These are phyloP conservation scores for Lithobates sylvaticus DNA, from an alignment of 2,797 vertebrate genomes.

Conservation along the genomic window DNA sequence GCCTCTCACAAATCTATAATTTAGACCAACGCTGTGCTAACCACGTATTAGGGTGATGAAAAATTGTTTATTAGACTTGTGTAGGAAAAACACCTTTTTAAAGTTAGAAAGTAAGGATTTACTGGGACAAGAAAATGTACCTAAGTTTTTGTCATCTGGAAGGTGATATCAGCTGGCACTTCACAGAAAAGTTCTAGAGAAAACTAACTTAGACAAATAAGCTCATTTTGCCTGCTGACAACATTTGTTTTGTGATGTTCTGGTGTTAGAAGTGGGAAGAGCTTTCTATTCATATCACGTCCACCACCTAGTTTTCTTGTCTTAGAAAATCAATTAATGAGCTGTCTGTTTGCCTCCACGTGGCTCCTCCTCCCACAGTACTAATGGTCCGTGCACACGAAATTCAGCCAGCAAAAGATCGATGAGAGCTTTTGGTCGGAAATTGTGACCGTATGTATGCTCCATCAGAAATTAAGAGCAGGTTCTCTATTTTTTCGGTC, in stretches of 20 bases:
- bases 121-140: background rate
- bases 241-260: slow-evolving; percentile 56
- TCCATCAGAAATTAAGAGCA: no score
- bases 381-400: no score
- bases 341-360: slow-evolving; percentile 63
- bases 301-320: slow-evolving; percentile 61
- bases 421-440: no score
- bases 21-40: background rate
- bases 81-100: slow-evolving; percentile 58
- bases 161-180: slow-evolving; percentile 46
- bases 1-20: background rate
- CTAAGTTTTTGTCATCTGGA: slow-evolving; percentile 27
- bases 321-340: slow-evolving; percentile 66
- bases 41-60: slow-evolving; percentile 33
- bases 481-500: no score
- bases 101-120: slow-evolving; percentile 40
- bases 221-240: slow-evolving; percentile 67
- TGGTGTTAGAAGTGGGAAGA: slow-evolving; percentile 62
- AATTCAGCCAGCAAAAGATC: no score
- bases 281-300: slow-evolving; percentile 65
- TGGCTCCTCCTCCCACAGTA: no score
- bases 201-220: slow-evolving; percentile 68
- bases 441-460: no score
- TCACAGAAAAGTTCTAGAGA: slow-evolving; percentile 59
- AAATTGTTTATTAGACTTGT: slow-evolving; percentile 36